Evolutionary conservation across 2,888 invertebrate genomes (phyloP).

Genomic region (Lasioglossum malachurum): DNA sequence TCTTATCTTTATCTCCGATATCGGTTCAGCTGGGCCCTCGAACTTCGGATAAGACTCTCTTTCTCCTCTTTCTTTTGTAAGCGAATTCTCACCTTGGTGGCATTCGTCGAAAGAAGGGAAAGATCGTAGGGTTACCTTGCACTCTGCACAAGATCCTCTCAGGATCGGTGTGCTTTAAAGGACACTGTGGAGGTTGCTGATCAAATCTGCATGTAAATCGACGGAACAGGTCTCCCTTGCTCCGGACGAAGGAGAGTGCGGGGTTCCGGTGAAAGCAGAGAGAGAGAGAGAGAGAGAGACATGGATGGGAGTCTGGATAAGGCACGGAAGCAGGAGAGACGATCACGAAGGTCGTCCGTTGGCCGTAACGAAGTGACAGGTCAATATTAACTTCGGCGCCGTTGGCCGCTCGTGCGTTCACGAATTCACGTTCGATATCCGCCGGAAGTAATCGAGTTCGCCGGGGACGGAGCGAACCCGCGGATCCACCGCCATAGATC

Average conservation of each 20-base stretch:
- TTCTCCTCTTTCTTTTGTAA: not conserved
- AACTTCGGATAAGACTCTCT: not conserved
- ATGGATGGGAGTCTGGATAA: slow-evolving; percentile 31
- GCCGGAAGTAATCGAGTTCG: slow-evolving; percentile 79
- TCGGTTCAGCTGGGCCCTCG: not conserved
- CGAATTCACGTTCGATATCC: slow-evolving; percentile 78
- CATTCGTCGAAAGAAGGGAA: not conserved
- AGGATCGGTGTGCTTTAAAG: slow-evolving; percentile 20
- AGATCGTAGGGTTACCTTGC: not conserved
- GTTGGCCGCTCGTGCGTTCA: slow-evolving; percentile 50
- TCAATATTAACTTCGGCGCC: slow-evolving; percentile 77
- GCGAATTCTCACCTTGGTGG: slow-evolving; percentile 14
- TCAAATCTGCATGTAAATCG: slow-evolving; percentile 78
- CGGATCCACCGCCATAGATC: slow-evolving; percentile 44
- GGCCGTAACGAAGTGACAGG: slow-evolving; percentile 73
- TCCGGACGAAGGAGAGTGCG: slow-evolving; percentile 28
- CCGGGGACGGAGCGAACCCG: slow-evolving; percentile 23
- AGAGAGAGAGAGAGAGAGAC: slow-evolving; percentile 1
- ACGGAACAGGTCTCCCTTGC: slow-evolving; percentile 68
- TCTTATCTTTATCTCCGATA: not conserved
- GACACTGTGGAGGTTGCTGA: slow-evolving; percentile 55
- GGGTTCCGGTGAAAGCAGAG: slow-evolving; percentile 46
- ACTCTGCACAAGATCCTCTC: not conserved
- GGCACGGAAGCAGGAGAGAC: slow-evolving; percentile 66
- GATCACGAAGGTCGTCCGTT: slow-evolving; percentile 66